phyloP scores from a whole-genome alignment of 2,888 invertebrate species.

The Oligia strigilis region DNA sequence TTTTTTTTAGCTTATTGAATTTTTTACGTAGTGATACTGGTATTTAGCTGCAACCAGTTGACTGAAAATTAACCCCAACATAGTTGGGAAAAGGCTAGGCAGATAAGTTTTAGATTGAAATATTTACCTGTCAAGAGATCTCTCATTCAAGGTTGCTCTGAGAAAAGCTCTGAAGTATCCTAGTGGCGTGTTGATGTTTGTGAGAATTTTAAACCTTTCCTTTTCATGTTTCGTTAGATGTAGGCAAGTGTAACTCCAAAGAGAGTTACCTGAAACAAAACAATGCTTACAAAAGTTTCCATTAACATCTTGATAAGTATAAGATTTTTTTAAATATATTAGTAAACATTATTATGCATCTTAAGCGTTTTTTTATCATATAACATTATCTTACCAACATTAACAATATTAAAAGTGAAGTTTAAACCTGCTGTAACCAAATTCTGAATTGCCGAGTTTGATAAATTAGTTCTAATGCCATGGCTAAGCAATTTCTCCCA shows the following conservation, averaged over 20 bases:
- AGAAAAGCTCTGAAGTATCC: conserved; percentile 97
- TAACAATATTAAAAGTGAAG: conserved; percentile 88
- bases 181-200: conserved; percentile 89
- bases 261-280: conserved; percentile 88
- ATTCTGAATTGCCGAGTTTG: conserved; percentile 86
- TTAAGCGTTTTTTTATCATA: conserved; percentile 32
- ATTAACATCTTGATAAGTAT: background rate
- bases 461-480: conserved; percentile 92
- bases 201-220: conserved; percentile 94
- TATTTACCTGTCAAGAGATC: conserved; percentile 93
- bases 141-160: conserved; percentile 97
- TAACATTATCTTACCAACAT: conserved; percentile 83
- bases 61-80: background rate
- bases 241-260: conserved; percentile 95
- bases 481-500: conserved; percentile 95
- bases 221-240: conserved; percentile 97
- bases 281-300: background rate
- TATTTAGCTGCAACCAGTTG: background rate
- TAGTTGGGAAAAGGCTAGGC: background rate
- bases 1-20: too few species aligned
- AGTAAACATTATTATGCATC: background rate
- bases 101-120: background rate
- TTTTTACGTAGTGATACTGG: background rate
- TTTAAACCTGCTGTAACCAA: conserved; percentile 87
- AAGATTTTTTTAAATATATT: background rate